Percentiles rank a stretch among this genome's conserved stretches.
phyloP scores from a whole-genome alignment of 1,140 invertebrate species.

The Drosophila rufa region DNA sequence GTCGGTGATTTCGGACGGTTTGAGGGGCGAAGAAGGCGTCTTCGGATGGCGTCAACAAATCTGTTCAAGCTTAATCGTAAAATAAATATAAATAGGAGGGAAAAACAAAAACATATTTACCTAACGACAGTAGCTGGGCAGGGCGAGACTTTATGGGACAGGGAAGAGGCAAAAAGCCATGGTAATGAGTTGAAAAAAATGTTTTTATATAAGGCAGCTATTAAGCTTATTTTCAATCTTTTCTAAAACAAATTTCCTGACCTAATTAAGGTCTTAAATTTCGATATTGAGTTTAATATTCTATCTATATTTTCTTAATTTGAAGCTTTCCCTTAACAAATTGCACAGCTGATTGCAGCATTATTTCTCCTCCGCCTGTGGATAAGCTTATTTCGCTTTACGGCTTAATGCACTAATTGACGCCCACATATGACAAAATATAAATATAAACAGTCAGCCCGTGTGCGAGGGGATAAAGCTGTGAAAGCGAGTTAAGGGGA shows the following conservation, averaged over 20 bases:
- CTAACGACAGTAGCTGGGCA: background rate
- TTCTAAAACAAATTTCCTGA: background rate
- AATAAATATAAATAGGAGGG: conserved; percentile 9
- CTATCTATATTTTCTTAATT: background rate
- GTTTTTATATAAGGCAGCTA: background rate
- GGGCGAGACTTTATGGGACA: background rate
- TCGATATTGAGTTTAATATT: background rate
- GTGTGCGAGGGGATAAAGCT: background rate
- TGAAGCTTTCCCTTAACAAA: background rate
- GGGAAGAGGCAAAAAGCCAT: background rate
- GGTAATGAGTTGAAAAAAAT: background rate
- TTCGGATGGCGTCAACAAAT: conserved; percentile 12
- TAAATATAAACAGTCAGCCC: conserved; percentile 3
- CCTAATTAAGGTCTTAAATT: background rate
- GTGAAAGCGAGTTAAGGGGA: background rate
- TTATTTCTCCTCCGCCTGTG: background rate
- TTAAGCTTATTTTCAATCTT: no score
- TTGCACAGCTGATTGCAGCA: background rate
- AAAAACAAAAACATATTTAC: conserved; percentile 14
- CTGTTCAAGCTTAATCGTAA: conserved; percentile 8
- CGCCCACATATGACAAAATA: conserved; percentile 15
- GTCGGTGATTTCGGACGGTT: conserved; percentile 1
- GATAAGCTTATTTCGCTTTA: conserved; percentile 14
- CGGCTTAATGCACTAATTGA: conserved; percentile 19
- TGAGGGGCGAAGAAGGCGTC: background rate